Conservation (phyloP, 2,888 invertebrate species). For the Leucania comma region DNA sequence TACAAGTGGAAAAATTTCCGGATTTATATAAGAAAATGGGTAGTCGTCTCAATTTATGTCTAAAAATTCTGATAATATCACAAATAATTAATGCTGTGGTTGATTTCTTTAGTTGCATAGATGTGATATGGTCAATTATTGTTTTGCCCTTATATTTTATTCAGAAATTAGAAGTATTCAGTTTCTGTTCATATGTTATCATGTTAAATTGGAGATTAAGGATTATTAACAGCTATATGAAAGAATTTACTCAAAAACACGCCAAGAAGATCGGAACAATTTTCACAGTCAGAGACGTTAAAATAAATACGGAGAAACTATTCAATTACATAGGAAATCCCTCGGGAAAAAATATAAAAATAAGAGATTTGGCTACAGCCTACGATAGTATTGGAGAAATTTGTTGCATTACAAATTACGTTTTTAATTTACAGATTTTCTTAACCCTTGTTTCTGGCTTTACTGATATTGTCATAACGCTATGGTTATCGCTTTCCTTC, state of each 20-base stretch:
- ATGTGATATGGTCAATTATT: slow-evolving; percentile 33
- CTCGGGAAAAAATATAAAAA: slow-evolving; percentile 69
- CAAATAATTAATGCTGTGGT: slow-evolving; percentile 57
- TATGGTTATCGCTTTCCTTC: slow-evolving; percentile 74
- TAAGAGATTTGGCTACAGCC: slow-evolving; percentile 73
- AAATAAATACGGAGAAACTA: slow-evolving; percentile 49
- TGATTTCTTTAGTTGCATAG: slow-evolving; percentile 53
- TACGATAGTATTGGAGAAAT: slow-evolving; percentile 75
- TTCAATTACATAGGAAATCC: slow-evolving; percentile 68
- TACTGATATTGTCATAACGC: slow-evolving; percentile 72
- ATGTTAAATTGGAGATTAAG: slow-evolving; percentile 71
- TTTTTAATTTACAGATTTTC: slow-evolving; percentile 78
- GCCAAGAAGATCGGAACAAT: slow-evolving; percentile 57
- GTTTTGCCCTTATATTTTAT: slow-evolving; percentile 60
- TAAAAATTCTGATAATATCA: slow-evolving; percentile 54
- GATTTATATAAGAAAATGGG: slow-evolving; percentile 67
- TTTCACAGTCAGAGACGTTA: slow-evolving; percentile 58
- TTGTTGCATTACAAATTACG: slow-evolving; percentile 71
- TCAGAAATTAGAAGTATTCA: slow-evolving; percentile 73
- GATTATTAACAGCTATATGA: slow-evolving; percentile 72
- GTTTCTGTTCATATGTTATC: slow-evolving; percentile 70
- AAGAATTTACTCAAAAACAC: slow-evolving; percentile 69
- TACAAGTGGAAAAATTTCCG: slow-evolving; percentile 62
- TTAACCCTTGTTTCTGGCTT: slow-evolving; percentile 78
- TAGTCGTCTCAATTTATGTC: slow-evolving; percentile 46